Base-by-base conservation (phyloP, 2,797 vertebrate species). In the Lacerta agilis region DNA sequence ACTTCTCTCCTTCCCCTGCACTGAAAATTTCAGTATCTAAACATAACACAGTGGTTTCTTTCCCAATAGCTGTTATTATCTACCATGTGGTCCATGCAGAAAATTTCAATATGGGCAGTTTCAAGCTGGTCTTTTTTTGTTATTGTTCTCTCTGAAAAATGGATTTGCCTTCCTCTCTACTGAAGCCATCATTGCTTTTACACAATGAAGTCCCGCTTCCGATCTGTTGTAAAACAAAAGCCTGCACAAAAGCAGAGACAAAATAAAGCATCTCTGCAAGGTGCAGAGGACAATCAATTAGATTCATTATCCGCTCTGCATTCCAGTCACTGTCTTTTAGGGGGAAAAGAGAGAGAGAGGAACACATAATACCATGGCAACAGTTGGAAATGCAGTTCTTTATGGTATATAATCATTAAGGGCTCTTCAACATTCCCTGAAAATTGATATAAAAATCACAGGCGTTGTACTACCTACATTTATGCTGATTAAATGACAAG, bases 401-500 rank as follows among this genome's bases (percentile, higher is more conserved):
- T 96, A 96, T 95, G 94, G 92, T 97, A 96, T 96, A 95, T 95
- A 96, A 96, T 97, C 93, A 96, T 97, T 97, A 96, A 92, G 92
- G 94, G 96, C 95, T 96, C 95, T 96, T 95, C 95, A 93, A 88
- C 89, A 91, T 96, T 94, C 89, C 92, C 94, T 95, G 95, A 96
- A 89, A 89, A 86, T 89, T 86, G 83, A 89, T 89, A 86, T 86
- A 89, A 89, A 89, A 89, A 90, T 96, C 94, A 91, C 94, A 95
- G 94, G 93, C 94, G 91, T 94, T 96, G 93, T 95, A 95, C 95
- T 97, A 93, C 93, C 95, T 94, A 94, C 92, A 91, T 96, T 96
- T 96, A 96, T 93, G 94, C 95, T 97, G 96, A 96, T 97, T 97
- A 97, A 97, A 97, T 97, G 96, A 97, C 97, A 97, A 95, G 92